These are phyloP conservation scores for Zaprionus tsacasi DNA, from an alignment of 1,140 invertebrate species.

Conservation along the genomic window DNA sequence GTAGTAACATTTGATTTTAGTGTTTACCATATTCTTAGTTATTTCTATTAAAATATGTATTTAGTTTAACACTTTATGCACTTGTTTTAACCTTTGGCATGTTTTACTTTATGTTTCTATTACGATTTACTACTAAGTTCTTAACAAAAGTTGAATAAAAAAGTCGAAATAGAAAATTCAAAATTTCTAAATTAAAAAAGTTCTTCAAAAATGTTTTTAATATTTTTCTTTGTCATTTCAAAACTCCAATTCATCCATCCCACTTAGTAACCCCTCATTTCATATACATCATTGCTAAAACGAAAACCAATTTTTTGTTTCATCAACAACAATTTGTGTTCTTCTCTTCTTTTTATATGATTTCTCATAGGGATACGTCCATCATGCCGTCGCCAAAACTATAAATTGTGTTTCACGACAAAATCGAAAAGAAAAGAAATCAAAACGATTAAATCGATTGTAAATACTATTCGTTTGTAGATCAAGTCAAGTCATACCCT, in stretches of 20 bases:
- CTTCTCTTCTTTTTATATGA: constrained; percentile 75
- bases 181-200: constrained; percentile 53
- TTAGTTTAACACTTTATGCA: constrained; percentile 40
- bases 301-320: constrained; percentile 57
- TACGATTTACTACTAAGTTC: constrained; percentile 43
- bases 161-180: constrained; percentile 57
- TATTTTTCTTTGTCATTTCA: constrained; percentile 32
- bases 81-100: constrained; percentile 31
- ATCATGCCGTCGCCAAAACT: constrained; percentile 82
- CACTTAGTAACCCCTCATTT: constrained; percentile 12
- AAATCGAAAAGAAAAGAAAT: constrained; percentile 34
- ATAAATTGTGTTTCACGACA: constrained; percentile 68
- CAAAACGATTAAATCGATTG: constrained; percentile 55
- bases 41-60: constrained; percentile 23
- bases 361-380: constrained; percentile 77
- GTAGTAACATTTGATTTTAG: constrained; percentile 22
- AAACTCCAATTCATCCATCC: constrained; percentile 29
- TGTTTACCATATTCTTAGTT: constrained; percentile 24
- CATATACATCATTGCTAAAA: constrained; percentile 51
- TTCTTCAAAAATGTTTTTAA: constrained; percentile 25
- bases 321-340: constrained; percentile 66
- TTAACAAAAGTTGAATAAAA: constrained; percentile 61
- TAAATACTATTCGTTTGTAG: constrained; percentile 69
- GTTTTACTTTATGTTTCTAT: constrained; percentile 43
- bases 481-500: constrained; percentile 55